Base-by-base conservation (phyloP, 2,113 vertebrate species). In the Pipra filicauda region DNA sequence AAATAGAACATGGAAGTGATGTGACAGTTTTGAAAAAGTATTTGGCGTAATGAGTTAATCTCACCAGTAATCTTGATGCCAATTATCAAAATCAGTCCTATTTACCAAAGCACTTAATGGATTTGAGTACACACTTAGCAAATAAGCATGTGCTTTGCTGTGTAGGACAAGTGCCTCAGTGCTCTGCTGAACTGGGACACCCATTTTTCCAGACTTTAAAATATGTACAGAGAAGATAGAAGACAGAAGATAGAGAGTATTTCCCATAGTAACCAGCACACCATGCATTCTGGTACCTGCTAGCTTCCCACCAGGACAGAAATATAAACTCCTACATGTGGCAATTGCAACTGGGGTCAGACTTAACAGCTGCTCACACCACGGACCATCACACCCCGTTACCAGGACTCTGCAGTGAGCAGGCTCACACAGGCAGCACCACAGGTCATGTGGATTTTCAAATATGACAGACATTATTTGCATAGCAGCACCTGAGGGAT, bases 391-490 rank as follows among this genome's bases (percentile, higher is more conserved):
- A 8, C 66, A 23, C 5, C 18, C 31, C 2, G 0, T 6, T 58
- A 46, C 43, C 62, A 41, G 62, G 39, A 5, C 35, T 8, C 61
- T 23, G 72, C 4, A 5, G 85, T 11, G 26, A 78, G 75, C 66
- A 55, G 80, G 77, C 71, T 70, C 89, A 14, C 31, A 26, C 72
- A 55, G 58, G 88, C 61, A 21, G 65, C 37, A 54, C 35, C 74
- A 43, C 2, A 0, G 58, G 41, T 20, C 71, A 12, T 0, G 3
- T 3, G 26, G 39, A 18, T 31, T 70, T 62, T 39, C 0, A 0
- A 30, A 6, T 10, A 15, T 2, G 33, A 37, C 8, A 9, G 51
- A 43, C 15, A 2, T 3, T 8, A 8, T 15, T 74, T 33, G 62
- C 43, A 23, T 39, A 62, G 88, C 57, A 7, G 67, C 11, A 39